A percentile compares a stretch with the other conserved stretches of the same genome.
Evolutionary conservation across 2,113 vertebrate species (phyloP).

Genomic region (Neopipo cinnamomea): DNA sequence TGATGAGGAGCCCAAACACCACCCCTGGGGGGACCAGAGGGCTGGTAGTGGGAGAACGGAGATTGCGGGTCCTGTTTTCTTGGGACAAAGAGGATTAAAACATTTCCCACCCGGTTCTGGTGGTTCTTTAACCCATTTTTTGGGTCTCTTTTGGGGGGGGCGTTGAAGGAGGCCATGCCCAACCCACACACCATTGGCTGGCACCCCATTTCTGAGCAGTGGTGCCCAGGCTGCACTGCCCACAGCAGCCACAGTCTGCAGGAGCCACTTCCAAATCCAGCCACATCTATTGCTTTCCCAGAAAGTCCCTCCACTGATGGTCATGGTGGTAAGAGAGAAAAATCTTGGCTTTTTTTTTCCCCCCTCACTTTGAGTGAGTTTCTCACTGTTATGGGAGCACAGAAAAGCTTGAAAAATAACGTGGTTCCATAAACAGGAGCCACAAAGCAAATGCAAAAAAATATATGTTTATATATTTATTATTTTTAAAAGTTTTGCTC

Average conservation of each 20-base stretch:
- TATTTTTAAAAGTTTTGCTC: background rate
- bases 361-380: background rate
- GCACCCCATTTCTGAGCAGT: background rate
- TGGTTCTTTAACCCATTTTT: background rate
- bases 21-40: accelerated
- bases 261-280: background rate
- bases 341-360: background rate
- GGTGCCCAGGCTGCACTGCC: background rate
- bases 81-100: background rate
- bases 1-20: background rate
- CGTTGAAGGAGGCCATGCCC: background rate
- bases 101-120: background rate
- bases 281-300: background rate
- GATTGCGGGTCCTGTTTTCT: background rate
- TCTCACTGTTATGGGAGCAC: background rate
- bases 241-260: background rate
- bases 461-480: no score
- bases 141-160: background rate
- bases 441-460: background rate
- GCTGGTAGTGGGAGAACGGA: background rate
- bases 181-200: background rate
- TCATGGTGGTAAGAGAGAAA: background rate
- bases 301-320: background rate
- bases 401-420: background rate
- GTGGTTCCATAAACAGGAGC: background rate